Base-by-base conservation (phyloP, 1,140 invertebrate genomes). In the Scylla paramamosain region DNA sequence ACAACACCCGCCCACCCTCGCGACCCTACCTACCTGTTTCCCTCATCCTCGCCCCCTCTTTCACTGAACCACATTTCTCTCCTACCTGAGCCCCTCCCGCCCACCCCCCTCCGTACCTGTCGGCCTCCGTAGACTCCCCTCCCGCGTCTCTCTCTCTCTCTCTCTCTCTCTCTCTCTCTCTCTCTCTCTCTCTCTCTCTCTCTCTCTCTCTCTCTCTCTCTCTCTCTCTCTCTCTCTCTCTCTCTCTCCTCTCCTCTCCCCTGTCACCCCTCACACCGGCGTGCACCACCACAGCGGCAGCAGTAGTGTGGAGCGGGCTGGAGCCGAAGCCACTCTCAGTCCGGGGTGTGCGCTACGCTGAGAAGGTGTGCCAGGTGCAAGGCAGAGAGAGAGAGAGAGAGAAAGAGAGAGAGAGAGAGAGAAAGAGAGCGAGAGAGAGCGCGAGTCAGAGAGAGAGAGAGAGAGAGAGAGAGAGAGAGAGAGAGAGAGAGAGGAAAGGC, bases 341-440 rank as follows among this genome's bases (percentile, higher is more conserved):
- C 86, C 20, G 46, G 86, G 86, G 93, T 59, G 86, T 89, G 82
- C 93, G 93, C 93, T 94, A 77, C 93, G 48, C 86, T 87, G 93
- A 88, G 84, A 77, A 89, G 93, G 93, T 94, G 86, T 94, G 93
- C 87, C 46, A 90, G 93, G 46, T 94, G 39, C 31, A 10, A 92
- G 10, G 59, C 48, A 88, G 87, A 88, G 87, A 32, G 6, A 91
- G 48, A 28, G 48, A 31, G 77, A 86, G 82, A 28, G 25, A 39
- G 84, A 93, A 39, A 32, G 83, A 84, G 29, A 88, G 67, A 88
- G 93, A 52, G 86, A 31, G 28, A 91, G 48, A 52, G 52, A 20
- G 82, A 52, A n/a, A 46, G 46, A 28, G 86, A 93, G 59, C 52
- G 84, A 86, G 29, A 88, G 67, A 88, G 93, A 48, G 87, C 84